Conservation (phyloP, 2,113 vertebrate genomes). For the Numida meleagris region DNA sequence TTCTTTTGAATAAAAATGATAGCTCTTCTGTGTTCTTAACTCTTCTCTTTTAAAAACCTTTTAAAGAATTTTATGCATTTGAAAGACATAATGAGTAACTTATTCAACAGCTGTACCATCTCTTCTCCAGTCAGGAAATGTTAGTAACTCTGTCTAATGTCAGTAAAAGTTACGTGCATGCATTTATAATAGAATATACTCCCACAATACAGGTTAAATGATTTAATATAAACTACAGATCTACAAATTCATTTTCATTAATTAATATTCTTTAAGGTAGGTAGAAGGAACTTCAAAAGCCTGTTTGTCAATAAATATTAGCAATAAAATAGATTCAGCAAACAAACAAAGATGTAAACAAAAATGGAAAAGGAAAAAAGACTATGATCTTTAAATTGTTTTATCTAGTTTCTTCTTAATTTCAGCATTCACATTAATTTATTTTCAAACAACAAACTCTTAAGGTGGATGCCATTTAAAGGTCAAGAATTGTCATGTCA, state of each 20-base stretch:
- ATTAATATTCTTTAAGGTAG: conserved; percentile 3
- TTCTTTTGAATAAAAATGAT: not conserved
- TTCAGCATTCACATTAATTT: not conserved
- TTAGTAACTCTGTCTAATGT: not conserved
- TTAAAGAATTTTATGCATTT: not conserved
- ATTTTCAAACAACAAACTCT: not conserved
- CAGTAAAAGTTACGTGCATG: not conserved
- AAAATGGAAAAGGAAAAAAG: not conserved
- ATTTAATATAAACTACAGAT: conserved; percentile 14
- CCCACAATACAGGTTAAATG: not conserved
- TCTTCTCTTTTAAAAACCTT: not conserved
- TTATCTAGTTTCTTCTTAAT: not conserved
- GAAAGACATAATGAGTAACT: not conserved
- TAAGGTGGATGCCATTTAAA: not conserved
- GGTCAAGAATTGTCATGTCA: not conserved
- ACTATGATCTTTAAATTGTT: not conserved
- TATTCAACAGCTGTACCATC: not conserved
- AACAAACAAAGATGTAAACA: not conserved
- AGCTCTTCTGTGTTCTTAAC: not conserved
- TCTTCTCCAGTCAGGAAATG: not conserved
- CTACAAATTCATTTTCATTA: not conserved
- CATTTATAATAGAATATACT: not conserved
- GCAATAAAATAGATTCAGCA: not conserved
- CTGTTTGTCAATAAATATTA: not conserved
- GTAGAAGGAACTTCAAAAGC: not conserved